Percentiles rank a stretch among this genome's conserved stretches.
Conservation (phyloP, 2,797 vertebrate genomes). For the Pseudotriccus pelzelni region DNA sequence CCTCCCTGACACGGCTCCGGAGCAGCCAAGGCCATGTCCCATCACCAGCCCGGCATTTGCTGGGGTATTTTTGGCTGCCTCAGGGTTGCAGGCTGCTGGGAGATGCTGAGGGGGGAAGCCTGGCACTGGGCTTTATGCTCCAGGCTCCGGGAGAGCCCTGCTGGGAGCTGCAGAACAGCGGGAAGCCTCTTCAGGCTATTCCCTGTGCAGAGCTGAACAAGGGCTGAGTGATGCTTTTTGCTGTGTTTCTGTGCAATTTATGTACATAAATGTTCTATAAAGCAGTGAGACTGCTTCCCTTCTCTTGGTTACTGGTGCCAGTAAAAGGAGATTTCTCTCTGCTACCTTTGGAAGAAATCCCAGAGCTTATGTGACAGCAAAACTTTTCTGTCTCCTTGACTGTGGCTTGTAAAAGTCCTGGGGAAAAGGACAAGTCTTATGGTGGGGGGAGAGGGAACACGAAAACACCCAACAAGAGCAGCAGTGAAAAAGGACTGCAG, state of each 20-base stretch:
- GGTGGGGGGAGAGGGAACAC: not conserved
- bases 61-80: not conserved
- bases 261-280: not conserved
- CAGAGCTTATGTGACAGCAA: not conserved
- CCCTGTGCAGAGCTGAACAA: not conserved
- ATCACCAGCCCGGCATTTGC: not conserved
- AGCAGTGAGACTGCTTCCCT: not conserved
- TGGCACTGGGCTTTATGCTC: not conserved
- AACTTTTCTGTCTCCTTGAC: not conserved
- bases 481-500: not conserved
- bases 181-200: not conserved
- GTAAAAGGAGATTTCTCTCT: not conserved
- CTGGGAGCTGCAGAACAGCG: not conserved
- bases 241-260: not conserved
- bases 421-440: not conserved
- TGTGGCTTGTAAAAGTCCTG: not conserved
- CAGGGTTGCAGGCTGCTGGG: not conserved
- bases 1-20: rapidly evolving
- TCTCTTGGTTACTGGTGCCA: not conserved
- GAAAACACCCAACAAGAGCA: not conserved
- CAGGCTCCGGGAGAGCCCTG: not conserved
- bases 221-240: not conserved
- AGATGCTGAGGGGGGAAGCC: not conserved
- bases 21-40: not conserved
- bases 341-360: not conserved